These are phyloP conservation scores for Tanytarsus gracilentus DNA, from an alignment of 2,888 invertebrate genomes.

Conservation along the genomic window DNA sequence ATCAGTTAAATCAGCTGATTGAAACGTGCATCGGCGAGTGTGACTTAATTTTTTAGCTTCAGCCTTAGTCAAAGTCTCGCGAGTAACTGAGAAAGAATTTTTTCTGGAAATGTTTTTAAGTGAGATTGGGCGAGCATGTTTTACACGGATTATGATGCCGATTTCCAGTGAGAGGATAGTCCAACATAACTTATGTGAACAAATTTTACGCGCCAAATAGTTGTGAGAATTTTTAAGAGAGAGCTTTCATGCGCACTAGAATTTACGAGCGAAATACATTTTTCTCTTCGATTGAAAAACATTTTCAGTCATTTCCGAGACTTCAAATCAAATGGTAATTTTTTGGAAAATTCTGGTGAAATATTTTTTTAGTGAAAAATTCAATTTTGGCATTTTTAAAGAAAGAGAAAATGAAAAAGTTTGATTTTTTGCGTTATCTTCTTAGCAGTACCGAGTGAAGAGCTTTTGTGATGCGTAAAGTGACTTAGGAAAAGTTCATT, in stretches of 20 bases:
- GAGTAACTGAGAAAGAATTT: background rate
- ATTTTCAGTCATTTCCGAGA: constrained; percentile 10
- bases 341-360: too few species aligned
- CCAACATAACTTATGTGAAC: too few species aligned
- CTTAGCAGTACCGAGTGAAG: too few species aligned
- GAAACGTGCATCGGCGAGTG: background rate
- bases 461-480: too few species aligned
- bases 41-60: background rate
- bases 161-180: too few species aligned
- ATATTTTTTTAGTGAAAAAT: background rate
- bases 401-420: background rate
- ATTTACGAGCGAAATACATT: background rate
- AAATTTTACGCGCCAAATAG: constrained; percentile 8
- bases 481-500: too few species aligned
- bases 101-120: too few species aligned
- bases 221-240: background rate
- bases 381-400: background rate
- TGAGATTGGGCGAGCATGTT: too few species aligned
- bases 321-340: constrained; percentile 14
- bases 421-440: background rate
- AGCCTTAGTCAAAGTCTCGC: background rate
- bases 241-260: background rate
- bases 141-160: background rate
- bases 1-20: too few species aligned
- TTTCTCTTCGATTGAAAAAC: constrained; percentile 2